These are phyloP conservation scores for Montifringilla adamsi DNA, from an alignment of 2,113 vertebrate genomes.

Conservation along the genomic window DNA sequence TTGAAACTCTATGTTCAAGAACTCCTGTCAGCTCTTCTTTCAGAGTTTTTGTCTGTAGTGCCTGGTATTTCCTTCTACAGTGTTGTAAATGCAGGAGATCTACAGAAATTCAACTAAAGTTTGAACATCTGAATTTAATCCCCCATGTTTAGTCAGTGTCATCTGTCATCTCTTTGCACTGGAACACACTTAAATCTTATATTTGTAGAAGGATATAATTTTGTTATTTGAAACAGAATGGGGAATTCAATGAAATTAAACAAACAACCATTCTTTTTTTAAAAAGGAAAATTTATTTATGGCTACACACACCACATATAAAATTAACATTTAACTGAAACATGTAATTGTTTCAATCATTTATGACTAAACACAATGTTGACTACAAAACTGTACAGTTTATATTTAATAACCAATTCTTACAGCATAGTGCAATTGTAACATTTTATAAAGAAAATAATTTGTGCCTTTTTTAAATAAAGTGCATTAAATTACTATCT, in stretches of 20 bases:
- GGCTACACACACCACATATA: conserved; percentile 52
- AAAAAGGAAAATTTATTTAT: conserved; percentile 59
- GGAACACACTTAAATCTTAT: neutral
- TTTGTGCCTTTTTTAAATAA: conserved; percentile 64
- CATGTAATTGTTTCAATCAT: conserved; percentile 39
- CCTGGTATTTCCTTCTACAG: neutral
- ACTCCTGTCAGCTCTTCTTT: neutral
- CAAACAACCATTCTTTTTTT: neutral
- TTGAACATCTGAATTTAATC: neutral
- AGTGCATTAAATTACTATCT: conserved; percentile 45
- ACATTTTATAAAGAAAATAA: conserved; percentile 57
- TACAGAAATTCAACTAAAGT: neutral
- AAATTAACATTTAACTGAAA: conserved; percentile 57
- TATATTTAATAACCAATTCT: conserved; percentile 24
- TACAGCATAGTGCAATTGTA: conserved; percentile 46
- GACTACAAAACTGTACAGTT: conserved; percentile 62
- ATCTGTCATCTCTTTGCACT: neutral
- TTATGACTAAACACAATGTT: conserved; percentile 49
- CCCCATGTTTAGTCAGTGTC: neutral
- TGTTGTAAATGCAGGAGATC: neutral
- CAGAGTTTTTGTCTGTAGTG: neutral
- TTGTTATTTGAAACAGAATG: neutral
- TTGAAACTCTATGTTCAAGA: neutral
- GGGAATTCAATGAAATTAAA: neutral
- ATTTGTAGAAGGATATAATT: neutral